Conservation (phyloP, 2,888 invertebrate genomes). For the Noctua janthe region DNA sequence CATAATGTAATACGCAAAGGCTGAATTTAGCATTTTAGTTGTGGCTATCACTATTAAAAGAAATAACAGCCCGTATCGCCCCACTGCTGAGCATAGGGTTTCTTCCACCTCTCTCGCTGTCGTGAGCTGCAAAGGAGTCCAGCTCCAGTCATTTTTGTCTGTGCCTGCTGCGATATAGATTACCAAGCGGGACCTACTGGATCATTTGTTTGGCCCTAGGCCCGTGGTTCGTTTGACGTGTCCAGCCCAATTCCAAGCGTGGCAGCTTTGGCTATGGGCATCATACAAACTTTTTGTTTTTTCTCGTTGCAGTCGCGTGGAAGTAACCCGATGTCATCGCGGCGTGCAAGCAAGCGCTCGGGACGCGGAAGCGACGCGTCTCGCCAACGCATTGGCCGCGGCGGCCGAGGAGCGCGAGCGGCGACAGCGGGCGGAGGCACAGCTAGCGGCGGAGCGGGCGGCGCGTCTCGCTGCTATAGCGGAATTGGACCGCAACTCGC, state of each 20-base stretch:
- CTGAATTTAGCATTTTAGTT: not conserved
- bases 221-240: not conserved
- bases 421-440: constrained; percentile 90
- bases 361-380: constrained; percentile 91
- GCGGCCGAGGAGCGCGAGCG: constrained; percentile 91
- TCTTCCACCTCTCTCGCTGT: not conserved
- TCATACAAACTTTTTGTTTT: not conserved
- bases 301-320: constrained; percentile 74
- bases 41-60: not conserved
- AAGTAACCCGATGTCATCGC: constrained; percentile 88
- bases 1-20: constrained; percentile 2
- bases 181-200: not conserved
- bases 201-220: not conserved
- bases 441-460: constrained; percentile 92
- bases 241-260: not conserved
- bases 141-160: not conserved
- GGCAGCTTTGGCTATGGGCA: not conserved
- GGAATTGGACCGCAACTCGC: constrained; percentile 94
- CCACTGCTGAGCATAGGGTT: not conserved
- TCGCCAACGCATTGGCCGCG: constrained; percentile 91
- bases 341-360: constrained; percentile 92
- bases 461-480: constrained; percentile 94
- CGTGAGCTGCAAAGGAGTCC: not conserved
- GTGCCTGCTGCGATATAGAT: not conserved
- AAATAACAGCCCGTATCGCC: not conserved